phyloP scores from a whole-genome alignment of 2,888 invertebrate species.

The Seira ritae region DNA sequence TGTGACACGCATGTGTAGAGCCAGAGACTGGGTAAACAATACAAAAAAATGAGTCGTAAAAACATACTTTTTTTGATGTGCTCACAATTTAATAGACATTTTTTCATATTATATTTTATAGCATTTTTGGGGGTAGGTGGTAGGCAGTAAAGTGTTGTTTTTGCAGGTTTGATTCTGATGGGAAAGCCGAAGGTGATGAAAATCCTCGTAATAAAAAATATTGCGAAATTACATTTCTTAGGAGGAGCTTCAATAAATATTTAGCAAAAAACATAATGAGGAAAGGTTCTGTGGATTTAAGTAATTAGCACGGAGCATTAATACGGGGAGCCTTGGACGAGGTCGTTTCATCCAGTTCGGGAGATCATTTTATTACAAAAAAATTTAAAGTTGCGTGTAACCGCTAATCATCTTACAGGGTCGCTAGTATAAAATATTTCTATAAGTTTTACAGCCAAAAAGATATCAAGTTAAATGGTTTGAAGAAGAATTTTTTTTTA shows the following conservation, averaged over 20 bases:
- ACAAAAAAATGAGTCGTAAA: background rate
- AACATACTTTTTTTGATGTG: background rate
- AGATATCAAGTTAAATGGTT: too few relatives aligned
- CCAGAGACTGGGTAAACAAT: background rate
- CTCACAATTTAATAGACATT: background rate
- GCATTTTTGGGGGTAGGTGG: background rate
- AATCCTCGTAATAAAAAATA: background rate
- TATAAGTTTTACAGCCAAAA: too few relatives aligned
- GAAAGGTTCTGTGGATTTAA: constrained; percentile 3
- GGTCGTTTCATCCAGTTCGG: too few relatives aligned
- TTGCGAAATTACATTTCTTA: too few relatives aligned
- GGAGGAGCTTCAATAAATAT: background rate
- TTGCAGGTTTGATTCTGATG: background rate
- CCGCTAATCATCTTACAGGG: too few relatives aligned
- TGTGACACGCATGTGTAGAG: background rate
- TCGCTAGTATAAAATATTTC: too few relatives aligned
- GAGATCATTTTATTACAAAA: too few relatives aligned
- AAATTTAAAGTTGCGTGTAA: too few relatives aligned
- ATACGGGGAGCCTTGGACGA: background rate
- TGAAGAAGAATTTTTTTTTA: too few relatives aligned
- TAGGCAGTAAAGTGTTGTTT: background rate
- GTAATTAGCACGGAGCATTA: constrained; percentile 10
- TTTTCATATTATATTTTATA: background rate
- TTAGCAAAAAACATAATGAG: background rate
- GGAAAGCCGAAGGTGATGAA: background rate